phyloP scores from a whole-genome alignment of 2,888 invertebrate genomes.

The Brachylomia viminalis region DNA sequence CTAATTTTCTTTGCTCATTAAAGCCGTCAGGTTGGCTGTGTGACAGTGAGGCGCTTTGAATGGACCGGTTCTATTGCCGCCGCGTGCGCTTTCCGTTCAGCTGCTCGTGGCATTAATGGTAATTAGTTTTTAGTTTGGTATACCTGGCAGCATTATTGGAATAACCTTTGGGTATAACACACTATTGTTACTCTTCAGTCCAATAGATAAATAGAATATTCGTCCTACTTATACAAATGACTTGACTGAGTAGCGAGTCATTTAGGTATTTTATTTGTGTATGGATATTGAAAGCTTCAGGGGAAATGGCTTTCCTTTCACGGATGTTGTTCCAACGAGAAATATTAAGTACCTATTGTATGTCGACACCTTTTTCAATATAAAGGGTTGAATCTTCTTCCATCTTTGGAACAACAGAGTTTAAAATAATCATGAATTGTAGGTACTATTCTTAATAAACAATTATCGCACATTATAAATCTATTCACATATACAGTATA shows the following conservation, averaged over 20 bases:
- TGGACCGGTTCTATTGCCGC: conserved; percentile 54
- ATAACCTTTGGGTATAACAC: background rate
- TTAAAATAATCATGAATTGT: background rate
- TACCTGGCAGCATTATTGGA: background rate
- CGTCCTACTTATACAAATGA: background rate
- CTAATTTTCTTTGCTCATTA: conserved; percentile 57
- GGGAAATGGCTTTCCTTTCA: background rate
- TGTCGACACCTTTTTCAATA: background rate
- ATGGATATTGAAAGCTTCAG: background rate
- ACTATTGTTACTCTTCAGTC: background rate
- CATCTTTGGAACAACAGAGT: background rate
- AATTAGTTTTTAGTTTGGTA: conserved; percentile 68
- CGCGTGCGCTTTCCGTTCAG: conserved; percentile 32
- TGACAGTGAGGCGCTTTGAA: conserved; percentile 64
- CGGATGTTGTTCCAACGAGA: background rate
- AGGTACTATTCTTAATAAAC: background rate
- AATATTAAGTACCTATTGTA: background rate
- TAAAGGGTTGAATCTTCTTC: background rate
- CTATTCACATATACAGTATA: background rate
- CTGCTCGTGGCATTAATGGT: conserved; percentile 73
- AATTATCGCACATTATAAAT: background rate
- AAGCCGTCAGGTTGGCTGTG: conserved; percentile 56
- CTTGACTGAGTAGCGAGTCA: background rate
- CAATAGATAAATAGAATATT: background rate
- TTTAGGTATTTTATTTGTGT: background rate